Evolutionary conservation across 2,797 vertebrate genomes (phyloP), one percentile per base, ranked within the genome.

Genomic region (Chelon labrosus): DNA sequence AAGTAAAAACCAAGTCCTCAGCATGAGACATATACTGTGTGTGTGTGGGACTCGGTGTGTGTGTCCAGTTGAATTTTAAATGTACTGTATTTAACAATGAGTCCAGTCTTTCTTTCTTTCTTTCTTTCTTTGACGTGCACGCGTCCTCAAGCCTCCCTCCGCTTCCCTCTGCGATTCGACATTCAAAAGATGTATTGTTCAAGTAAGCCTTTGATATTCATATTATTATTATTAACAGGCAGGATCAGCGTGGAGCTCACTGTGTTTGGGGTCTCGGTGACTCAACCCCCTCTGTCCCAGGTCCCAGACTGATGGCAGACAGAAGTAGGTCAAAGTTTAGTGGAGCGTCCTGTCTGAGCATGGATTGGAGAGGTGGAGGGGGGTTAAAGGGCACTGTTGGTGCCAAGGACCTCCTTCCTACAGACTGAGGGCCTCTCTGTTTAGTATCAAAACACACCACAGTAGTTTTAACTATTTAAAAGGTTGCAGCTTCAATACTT

Each of bases 281-380:
- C 27, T 31, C 44, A 25, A 13, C 60, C 19, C 19, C 22, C 58
- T 54, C 46, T 35, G 35, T 57, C 51, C 58, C 7, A 22, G 10
- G 13, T 68, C 55, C 55, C 66, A 85, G 81, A 84, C 83, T 70
- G 50, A 82, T 75, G 44, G 56, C 53, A 66, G 74, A 76, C 80
- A 80, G 67, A 94, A 94, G 85, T 92, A 84, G 92, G 93, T 92
- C 91, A 88, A 91, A 92, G 89, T 92, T 93, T 89, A 93, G 70
- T 87, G 79, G 83, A 91, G 91, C 88, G 82, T 94, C 85, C 86
- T 65, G 89, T 92, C 90, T 91, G 85, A 86, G 82, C 74, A 79
- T 83, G 69, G 84, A 79, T 57, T 79, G 61, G 58, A 55, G 76
- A 70, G 69, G 55, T 73, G 63, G 65, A 35, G 50, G 67, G 53